Base-by-base conservation (phyloP, 2,113 vertebrate species). In the Tauraco erythrolophus region DNA sequence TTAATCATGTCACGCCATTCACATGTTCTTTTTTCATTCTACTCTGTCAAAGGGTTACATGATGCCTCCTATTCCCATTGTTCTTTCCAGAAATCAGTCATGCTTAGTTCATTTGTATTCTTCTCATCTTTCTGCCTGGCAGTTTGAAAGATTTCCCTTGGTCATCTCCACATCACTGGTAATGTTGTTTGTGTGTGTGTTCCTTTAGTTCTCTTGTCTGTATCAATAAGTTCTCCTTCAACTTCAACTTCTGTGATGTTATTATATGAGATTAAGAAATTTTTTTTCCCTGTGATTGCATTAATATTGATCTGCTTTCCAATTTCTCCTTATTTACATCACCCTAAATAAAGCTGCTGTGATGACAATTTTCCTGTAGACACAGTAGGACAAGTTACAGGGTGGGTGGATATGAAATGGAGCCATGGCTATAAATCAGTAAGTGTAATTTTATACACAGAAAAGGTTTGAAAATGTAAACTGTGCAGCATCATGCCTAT, bases 101-200 rank as follows among this genome's bases (percentile, higher is more conserved):
- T 53, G 18, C 50, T 60, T 81, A 43, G 69, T 75, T 88, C 69
- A 93, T 94, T 95, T 92, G 9, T 71, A 35, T 54, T 89, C 65
- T 84, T 82, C 87, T 93, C 77, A 83, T 96, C 78, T 54, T 94
- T 95, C 77, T 76, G 37, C 31, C 23, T 92, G 87, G 69, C 70
- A 89, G 19, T 64, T 91, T 89, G 50, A 96, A 88, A 79, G 41
- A 92, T 95, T 95, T 89, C 45, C 35, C 82, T 35, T 76, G 77
- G 53, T 65, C 81, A 31, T 75, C 77, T 86, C 53, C 58, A 39
- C 48, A 84, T 88, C 69, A 23, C 48, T 48, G 35, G 11, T 88
- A 93, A 91, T 65, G 33, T 6, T 69, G 43, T 84, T 93, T 71
- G 24, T 65, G 18, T 61, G 61, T 93, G 10, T 78, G 48, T 68